Evolutionary conservation across 1,140 invertebrate genomes (phyloP).

Genomic region (Neodiprion virginianus): DNA sequence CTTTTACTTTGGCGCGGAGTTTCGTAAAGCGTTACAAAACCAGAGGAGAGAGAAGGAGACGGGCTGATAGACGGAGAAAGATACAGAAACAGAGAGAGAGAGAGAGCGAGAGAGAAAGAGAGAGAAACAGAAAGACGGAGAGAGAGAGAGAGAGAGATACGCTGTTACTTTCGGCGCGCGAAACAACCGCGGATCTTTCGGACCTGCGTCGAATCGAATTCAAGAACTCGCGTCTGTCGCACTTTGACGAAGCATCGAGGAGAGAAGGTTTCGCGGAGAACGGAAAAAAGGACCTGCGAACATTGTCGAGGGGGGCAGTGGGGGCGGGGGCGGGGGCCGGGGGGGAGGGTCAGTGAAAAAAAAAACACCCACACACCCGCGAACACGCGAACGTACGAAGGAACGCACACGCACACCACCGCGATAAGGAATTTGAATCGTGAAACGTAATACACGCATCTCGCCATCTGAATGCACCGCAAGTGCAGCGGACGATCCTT

Average conservation of each 20-base stretch:
- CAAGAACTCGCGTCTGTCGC: neutral
- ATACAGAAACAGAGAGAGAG: slow-evolving; percentile 13
- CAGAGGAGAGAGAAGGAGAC: neutral
- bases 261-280: too few species aligned
- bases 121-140: slow-evolving; percentile 23
- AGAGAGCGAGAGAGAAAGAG: slow-evolving; percentile 24
- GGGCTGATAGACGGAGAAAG: slow-evolving; percentile 12
- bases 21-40: slow-evolving; percentile 7
- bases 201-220: neutral
- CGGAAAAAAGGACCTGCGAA: too few species aligned
- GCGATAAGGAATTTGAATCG: too few species aligned
- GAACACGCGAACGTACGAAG: too few species aligned
- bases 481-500: too few species aligned
- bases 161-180: neutral
- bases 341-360: neutral
- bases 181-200: neutral
- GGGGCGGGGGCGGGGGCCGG: neutral
- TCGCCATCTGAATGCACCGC: too few species aligned
- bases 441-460: too few species aligned
- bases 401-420: too few species aligned
- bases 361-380: neutral
- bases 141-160: slow-evolving; percentile 16
- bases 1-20: slow-evolving; percentile 3
- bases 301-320: neutral
- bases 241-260: neutral